Conservation (phyloP, 2,888 invertebrate genomes). For the Pinctada fucata region DNA sequence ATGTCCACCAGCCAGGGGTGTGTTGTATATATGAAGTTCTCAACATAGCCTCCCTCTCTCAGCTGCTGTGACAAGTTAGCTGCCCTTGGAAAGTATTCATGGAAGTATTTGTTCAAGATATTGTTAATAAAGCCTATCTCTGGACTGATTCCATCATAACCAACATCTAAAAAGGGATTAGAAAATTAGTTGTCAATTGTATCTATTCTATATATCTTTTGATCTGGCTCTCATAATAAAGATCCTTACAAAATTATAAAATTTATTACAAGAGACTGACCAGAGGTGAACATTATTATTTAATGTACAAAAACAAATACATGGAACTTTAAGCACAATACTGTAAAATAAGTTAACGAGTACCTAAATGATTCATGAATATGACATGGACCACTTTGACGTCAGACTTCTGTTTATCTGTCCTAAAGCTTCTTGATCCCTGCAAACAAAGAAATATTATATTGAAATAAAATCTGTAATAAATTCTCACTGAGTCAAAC, state of each 20-base stretch:
- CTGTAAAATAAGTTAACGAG: slow-evolving; percentile 8
- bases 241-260: background rate
- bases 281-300: too few species aligned
- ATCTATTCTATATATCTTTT: background rate
- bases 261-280: too few species aligned
- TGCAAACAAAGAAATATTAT: too few species aligned
- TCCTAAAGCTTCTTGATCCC: too few species aligned
- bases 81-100: slow-evolving; percentile 69
- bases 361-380: slow-evolving; percentile 73
- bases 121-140: slow-evolving; percentile 66
- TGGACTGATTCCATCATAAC: slow-evolving; percentile 65
- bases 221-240: background rate
- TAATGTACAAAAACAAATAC: background rate
- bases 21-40: slow-evolving; percentile 72
- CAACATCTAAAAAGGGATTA: slow-evolving; percentile 65
- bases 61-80: slow-evolving; percentile 55
- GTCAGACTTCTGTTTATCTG: background rate
- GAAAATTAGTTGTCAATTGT: background rate
- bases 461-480: too few species aligned
- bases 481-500: too few species aligned
- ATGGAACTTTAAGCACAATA: background rate
- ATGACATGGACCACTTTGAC: slow-evolving; percentile 63
- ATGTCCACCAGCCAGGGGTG: slow-evolving; percentile 73
- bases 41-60: slow-evolving; percentile 55
- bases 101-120: slow-evolving; percentile 70